Evolutionary conservation across 2,888 invertebrate species (phyloP), one percentile per base, ranked within the genome.

Genomic region (Drosophila differens): DNA sequence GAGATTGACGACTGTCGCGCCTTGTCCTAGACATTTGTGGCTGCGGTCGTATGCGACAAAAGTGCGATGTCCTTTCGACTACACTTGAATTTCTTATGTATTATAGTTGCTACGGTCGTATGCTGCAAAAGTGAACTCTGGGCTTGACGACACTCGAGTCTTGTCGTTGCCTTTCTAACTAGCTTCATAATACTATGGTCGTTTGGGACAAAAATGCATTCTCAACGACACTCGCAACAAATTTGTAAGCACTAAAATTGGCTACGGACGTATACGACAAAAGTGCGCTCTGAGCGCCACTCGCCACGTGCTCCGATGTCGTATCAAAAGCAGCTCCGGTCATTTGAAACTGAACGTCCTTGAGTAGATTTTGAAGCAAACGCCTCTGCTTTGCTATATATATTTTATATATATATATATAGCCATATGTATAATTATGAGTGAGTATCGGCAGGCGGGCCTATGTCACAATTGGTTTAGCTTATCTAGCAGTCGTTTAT

Each of bases 401-500:
- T 37, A 4, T n/a, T 10, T 10, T 19, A 10, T 5, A 4, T 22
- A 9, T 47, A 47, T 4, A 47, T 9, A 25, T 4, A 9, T 25
- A 16, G 47, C 22, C 14, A 25, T 25, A 16, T 47, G 14, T 16
- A 47, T 16, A 16, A 16, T 16, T 25, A 16, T 25, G 33, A 25
- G 10, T 35, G 3, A 5, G 3, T 54, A 10, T 28, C n/a, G 37
- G 28, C 33, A 22, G 49, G 41, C 53, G 35, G 22, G 28, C 41
- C 44, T 44, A 25, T 58, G 41, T 10, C 35, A 25, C 52, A 51
- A 44, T 35, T 16, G 16, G 58, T n/a, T 49, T 60, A 19, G 49
- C 61, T 69, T 59, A 76, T 74, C 77, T 41, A 25, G 22, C 37
- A 39, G 49, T 54, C 65, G 37, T 70, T 41, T 63, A 73, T 71